Evolutionary conservation across 2,797 vertebrate genomes (phyloP), one percentile per base, ranked within the genome.

Genomic region (Odontamblyopus rebecca): DNA sequence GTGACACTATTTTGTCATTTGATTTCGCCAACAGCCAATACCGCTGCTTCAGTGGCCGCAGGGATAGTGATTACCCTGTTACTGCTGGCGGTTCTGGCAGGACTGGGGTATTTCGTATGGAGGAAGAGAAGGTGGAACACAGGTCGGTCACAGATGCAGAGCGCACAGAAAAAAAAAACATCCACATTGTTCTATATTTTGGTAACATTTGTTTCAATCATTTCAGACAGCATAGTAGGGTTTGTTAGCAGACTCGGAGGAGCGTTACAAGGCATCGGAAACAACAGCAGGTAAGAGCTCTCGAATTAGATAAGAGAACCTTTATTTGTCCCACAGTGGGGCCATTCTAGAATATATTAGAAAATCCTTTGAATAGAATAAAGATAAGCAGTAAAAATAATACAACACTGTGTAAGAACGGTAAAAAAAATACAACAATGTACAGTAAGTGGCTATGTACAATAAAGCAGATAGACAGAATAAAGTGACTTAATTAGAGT

Each of bases 161-260:
- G 35, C 0, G n/a, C 41, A 44, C 41, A 44, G 13, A 51, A 30
- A 26, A 6, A 2, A 38, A n/a, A 63, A 41, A 63, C 1, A 1
- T 13, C 38, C 5, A 41, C 15, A 35, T 64, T 12, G 13, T 66
- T 68, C 2, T 23, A 23, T 11, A 15, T 54, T 41, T 13, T 63
- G 3, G 6, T 26, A 13, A 27, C 8, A 0, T 16, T 9, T 26
- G 44, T 75, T 80, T 35, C 70, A 1, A 18, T 8, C 2, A 11
- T 50, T 66, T 51, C 26, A 93, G 91, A 72, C 56, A 30, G 78
- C 66, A 61, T 82, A 71, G 89, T 92, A 67, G 73, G 76, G 76
- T 93, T 92, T 27, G 84, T 35, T 35, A 89, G 76, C 68, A 76
- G 68, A 51, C 65, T 85, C 57, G 86, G 80, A 67, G 84, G 75